A percentile compares a stretch with the other conserved stretches of the same genome.
Conservation (phyloP, 2,797 vertebrate genomes). For the Stomatorhinus walkeri region DNA sequence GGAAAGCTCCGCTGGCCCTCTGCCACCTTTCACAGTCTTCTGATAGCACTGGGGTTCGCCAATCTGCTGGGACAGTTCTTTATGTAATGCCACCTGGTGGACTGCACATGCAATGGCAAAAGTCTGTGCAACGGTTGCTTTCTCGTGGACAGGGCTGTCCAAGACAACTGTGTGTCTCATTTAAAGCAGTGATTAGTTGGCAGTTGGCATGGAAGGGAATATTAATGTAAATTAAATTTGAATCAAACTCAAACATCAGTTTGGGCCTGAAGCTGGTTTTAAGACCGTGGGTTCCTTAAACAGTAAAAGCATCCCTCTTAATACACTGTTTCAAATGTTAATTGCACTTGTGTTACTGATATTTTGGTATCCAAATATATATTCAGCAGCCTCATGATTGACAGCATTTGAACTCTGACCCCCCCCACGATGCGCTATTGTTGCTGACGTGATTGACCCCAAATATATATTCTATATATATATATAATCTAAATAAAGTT, state of each 20-base stretch:
- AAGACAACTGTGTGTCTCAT: neutral
- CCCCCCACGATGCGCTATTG: neutral
- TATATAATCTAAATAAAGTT: neutral
- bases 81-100: constrained; percentile 58
- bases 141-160: neutral
- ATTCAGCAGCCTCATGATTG: neutral
- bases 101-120: neutral
- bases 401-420: neutral
- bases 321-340: neutral
- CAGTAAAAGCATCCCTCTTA: neutral
- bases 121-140: neutral
- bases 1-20: constrained; percentile 70
- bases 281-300: neutral
- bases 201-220: neutral
- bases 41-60: constrained; percentile 78
- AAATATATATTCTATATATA: neutral
- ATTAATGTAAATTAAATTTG: neutral
- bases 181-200: neutral
- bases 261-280: neutral
- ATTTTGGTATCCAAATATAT: neutral
- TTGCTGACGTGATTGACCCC: neutral
- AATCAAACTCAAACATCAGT: neutral
- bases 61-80: constrained; percentile 86
- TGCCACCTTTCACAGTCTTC: constrained; percentile 67
- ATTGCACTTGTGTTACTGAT: neutral